Base-by-base conservation (phyloP, 2,888 invertebrate species). In the Tromatobia lineatoria region DNA sequence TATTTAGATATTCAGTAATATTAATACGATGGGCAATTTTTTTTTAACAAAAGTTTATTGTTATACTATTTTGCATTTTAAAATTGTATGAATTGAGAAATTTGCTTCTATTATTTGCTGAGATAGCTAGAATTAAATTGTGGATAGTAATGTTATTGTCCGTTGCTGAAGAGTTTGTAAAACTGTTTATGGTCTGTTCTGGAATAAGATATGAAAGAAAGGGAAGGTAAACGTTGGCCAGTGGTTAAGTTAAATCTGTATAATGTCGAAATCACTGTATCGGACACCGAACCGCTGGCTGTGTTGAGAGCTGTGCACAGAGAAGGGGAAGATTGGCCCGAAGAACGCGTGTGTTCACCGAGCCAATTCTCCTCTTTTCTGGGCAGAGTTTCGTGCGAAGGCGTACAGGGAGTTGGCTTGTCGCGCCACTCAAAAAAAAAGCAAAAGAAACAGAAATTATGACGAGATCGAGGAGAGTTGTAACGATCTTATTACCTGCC, bases 361-460 rank as follows among this genome's bases (percentile, higher is more conserved):
- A 18, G 29, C n/a, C 67, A 29, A 50, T 69, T 69, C 69, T 29
- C 23, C 45, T 73, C 73, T 73, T 59, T 73, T 59, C 73, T 59
- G 73, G 57, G n/a, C 59, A 42, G 50, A 18, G 11, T 45, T 15
- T 13, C 2, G 50, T 18, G 50, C 50, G 50, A 50, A 50, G 50
- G 50, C 50, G 50, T 15, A 64, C 8, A 38, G 50, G 25, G 34
- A 29, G 45, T 3, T 45, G 45, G 45, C 45, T 45, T 45, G 15
- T 45, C 45, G 45, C 1, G 45, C 45, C 6, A 18, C 6, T 7
- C 6, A 50, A 50, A 50, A 6, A 50, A n/a, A 7, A 50, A 50
- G 18, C 15, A n/a, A 47, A 4, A 7, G 34, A 34, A 34, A 34
- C 34, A 34, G 34, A 34, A 34, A 34, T 34, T 34, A 34, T 34